Conservation (phyloP, 2,888 invertebrate species). For the Acrobasis suavella region DNA sequence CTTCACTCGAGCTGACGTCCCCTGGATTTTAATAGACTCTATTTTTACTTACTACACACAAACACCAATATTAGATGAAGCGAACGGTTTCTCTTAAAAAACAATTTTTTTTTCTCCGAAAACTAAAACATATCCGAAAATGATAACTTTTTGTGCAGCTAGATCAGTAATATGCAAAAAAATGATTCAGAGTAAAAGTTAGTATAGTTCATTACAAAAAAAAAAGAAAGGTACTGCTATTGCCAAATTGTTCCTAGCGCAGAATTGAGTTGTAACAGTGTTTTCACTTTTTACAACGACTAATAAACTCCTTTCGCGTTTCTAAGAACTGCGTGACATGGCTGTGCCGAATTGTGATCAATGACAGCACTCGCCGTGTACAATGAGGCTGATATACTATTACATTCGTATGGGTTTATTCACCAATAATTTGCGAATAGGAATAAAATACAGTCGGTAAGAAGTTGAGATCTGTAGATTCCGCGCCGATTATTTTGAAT, state of each 20-base stretch:
- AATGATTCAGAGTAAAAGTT: background rate
- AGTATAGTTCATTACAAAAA: background rate
- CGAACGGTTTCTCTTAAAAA: too few species aligned
- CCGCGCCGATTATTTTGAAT: too few species aligned
- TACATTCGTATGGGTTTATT: background rate
- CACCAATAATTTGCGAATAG: background rate
- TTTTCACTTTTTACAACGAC: background rate
- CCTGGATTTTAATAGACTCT: too few species aligned
- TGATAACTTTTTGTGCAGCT: background rate
- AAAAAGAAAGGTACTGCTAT: background rate
- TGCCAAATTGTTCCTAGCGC: background rate
- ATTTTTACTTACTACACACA: too few species aligned
- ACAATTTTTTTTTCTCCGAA: too few species aligned
- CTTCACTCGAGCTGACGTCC: too few species aligned
- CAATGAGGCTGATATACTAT: background rate
- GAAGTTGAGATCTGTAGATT: too few species aligned
- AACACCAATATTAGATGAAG: too few species aligned
- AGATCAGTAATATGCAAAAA: background rate
- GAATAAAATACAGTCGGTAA: too few species aligned
- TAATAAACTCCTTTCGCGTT: background rate
- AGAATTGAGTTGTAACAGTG: background rate
- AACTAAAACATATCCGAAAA: background rate
- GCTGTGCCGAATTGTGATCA: background rate
- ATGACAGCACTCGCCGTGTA: background rate
- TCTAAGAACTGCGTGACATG: background rate